A percentile compares a stretch with the other conserved stretches of the same genome.
Evolutionary conservation across 35 echinoderm and acorn worm genomes (phyloP).

Genomic region (Anneissia japonica): DNA sequence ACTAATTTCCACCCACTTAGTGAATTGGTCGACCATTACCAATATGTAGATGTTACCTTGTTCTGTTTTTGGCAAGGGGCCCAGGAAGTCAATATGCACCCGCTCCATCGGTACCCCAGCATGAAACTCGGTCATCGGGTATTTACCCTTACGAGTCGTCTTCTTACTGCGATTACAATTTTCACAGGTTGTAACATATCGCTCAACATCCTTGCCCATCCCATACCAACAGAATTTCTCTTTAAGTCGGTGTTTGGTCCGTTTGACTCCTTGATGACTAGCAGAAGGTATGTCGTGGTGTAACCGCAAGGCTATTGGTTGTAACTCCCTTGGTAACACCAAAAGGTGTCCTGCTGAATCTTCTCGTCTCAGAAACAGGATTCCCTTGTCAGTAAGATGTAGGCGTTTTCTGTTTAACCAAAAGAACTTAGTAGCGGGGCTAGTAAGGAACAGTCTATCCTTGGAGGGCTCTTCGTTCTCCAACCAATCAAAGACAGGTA

Average conservation of each 20-base stretch:
- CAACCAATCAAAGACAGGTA: not conserved
- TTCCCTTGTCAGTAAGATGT: not conserved
- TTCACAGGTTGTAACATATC: slow-evolving; percentile 10
- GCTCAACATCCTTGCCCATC: slow-evolving; percentile 24
- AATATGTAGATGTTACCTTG: not conserved
- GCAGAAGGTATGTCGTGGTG: slow-evolving; percentile 37
- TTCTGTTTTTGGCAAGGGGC: slow-evolving; percentile 9
- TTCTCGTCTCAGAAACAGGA: not conserved
- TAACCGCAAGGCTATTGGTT: not conserved
- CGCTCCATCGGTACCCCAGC: slow-evolving; percentile 17
- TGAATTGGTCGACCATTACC: slow-evolving; percentile 34
- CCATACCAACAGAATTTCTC: slow-evolving; percentile 42
- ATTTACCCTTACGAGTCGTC: not conserved
- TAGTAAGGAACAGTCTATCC: not conserved
- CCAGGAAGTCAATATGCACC: slow-evolving; percentile 40
- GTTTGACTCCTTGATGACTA: slow-evolving; percentile 30
- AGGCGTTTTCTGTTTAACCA: slow-evolving; percentile 6
- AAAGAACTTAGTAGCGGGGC: not conserved
- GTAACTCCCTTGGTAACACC: slow-evolving; percentile 12
- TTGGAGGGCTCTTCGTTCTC: not conserved
- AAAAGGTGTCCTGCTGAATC: not conserved
- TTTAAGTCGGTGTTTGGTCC: slow-evolving; percentile 3
- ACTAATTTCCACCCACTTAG: slow-evolving; percentile 34
- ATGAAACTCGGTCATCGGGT: slow-evolving; percentile 31
- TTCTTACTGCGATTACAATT: slow-evolving; percentile 41